Conservation (phyloP, 2,113 vertebrate species). For the Tragelaphus strepsiceros region DNA sequence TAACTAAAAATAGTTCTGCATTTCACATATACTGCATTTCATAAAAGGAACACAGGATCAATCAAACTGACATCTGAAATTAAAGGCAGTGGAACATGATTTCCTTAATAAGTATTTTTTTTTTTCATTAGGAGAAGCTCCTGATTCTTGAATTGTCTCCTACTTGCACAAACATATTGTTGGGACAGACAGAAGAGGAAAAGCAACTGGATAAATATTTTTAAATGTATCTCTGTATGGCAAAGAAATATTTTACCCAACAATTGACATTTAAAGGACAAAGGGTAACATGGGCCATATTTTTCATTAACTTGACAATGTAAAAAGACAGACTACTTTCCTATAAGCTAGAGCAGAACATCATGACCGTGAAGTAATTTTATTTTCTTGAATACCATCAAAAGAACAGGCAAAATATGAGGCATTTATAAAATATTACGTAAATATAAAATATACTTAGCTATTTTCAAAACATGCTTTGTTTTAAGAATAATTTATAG, state of each 20-base stretch:
- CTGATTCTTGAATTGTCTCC: neutral
- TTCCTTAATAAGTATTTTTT: slow-evolving; percentile 32
- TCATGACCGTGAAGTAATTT: neutral
- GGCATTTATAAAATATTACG: neutral
- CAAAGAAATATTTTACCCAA: slow-evolving; percentile 14
- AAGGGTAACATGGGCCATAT: neutral
- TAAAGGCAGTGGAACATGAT: neutral
- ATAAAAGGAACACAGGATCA: slow-evolving; percentile 2
- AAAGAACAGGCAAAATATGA: neutral
- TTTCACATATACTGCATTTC: slow-evolving; percentile 25
- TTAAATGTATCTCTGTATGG: neutral
- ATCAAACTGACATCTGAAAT: neutral
- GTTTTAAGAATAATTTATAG: slow-evolving; percentile 36
- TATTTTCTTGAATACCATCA: neutral
- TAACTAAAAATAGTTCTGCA: neutral
- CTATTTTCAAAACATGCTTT: neutral
- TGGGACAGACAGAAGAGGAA: neutral
- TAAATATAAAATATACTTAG: neutral
- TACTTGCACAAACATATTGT: neutral
- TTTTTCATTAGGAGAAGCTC: neutral
- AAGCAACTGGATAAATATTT: neutral
- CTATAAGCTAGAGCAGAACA: neutral
- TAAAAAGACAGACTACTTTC: neutral
- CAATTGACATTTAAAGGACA: slow-evolving; percentile 41
- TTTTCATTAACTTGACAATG: slow-evolving; percentile 36